Evolutionary conservation across 2,888 invertebrate genomes (phyloP), one percentile per base, ranked within the genome.

Genomic region (Dinocampus coccinellae): DNA sequence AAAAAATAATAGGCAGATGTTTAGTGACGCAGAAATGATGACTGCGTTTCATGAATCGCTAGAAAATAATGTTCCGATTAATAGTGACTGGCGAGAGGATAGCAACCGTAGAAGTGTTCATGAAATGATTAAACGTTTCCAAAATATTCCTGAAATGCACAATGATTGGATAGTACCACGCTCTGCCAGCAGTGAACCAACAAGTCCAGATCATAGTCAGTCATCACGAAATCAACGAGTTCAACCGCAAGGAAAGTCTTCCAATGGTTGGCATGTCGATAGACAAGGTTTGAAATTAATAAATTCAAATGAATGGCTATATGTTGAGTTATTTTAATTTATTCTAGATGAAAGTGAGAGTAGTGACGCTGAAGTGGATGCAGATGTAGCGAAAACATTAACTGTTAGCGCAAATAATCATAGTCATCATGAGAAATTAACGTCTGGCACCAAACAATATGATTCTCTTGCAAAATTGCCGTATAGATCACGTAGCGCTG

Each of bases 401-500:
- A 84, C 80, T 73, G 76, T 75, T 26, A 78, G 75, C 16, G 75
- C 76, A 11, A 60, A 77, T 47, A n/a, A 13, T 42, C 3, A 13
- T 42, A n/a, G 10, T 47, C 81, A 78, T 11, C 70, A 73, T 67
- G 42, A 70, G 63, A 78, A 79, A 64, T 76, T 78, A 29, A 76
- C 77, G 53, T 68, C 79, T 24, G 81, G 83, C 65, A 79, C 78
- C 61, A 77, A 79, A 61, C 81, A 81, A 73, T 84, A 82, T 75
- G 82, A 84, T 77, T 83, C 81, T 16, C 85, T 85, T 57, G 84
- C 84, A 36, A 81, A 81, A 73, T 81, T 85, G 84, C 84, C 84
- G 57, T 85, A 85, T 75, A 81, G 89, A 69, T 88, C 89, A 63
- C 84, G 90, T 63, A 89, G 87, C 75, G 89, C 89, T 2, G 88